Percentiles rank a stretch among this genome's conserved stretches.
These are phyloP conservation scores for Formica selysi DNA, from an alignment of 1,140 invertebrate genomes.

Conservation along the genomic window DNA sequence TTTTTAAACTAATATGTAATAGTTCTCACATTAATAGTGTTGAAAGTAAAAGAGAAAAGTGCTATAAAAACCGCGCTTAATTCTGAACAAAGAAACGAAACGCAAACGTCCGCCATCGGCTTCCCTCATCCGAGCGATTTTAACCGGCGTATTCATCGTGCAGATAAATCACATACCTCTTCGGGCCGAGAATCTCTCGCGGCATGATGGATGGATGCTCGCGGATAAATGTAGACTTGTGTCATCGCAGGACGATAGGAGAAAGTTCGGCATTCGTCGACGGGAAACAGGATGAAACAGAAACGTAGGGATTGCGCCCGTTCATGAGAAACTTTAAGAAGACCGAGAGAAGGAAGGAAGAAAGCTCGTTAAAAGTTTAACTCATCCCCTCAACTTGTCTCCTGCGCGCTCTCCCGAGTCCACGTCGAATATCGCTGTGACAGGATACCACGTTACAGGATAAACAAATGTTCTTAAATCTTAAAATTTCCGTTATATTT, in stretches of 20 bases:
- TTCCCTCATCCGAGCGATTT: slow-evolving; percentile 53
- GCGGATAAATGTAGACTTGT: slow-evolving; percentile 57
- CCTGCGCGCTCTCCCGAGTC: slow-evolving; percentile 3
- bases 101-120: slow-evolving; percentile 4
- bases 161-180: slow-evolving; percentile 54
- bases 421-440: slow-evolving; percentile 41
- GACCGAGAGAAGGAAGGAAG: slow-evolving; percentile 39
- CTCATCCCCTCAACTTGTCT: slow-evolving; percentile 19
- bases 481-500: slow-evolving; percentile 42
- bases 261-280: slow-evolving; percentile 63
- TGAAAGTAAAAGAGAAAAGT: slow-evolving; percentile 30
- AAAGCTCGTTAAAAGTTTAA: slow-evolving; percentile 65
- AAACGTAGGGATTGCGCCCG: slow-evolving; percentile 48
- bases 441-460: slow-evolving; percentile 32
- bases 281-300: slow-evolving; percentile 57
- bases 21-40: neutral
- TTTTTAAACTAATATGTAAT: neutral
- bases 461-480: slow-evolving; percentile 59
- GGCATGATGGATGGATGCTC: slow-evolving; percentile 51
- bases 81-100: slow-evolving; percentile 32
- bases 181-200: slow-evolving; percentile 39
- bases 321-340: slow-evolving; percentile 54
- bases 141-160: slow-evolving; percentile 35
- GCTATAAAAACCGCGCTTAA: neutral
- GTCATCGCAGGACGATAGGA: slow-evolving; percentile 55